Base-by-base conservation (phyloP, 2,797 vertebrate genomes). In the Taeniopygia guttata region DNA sequence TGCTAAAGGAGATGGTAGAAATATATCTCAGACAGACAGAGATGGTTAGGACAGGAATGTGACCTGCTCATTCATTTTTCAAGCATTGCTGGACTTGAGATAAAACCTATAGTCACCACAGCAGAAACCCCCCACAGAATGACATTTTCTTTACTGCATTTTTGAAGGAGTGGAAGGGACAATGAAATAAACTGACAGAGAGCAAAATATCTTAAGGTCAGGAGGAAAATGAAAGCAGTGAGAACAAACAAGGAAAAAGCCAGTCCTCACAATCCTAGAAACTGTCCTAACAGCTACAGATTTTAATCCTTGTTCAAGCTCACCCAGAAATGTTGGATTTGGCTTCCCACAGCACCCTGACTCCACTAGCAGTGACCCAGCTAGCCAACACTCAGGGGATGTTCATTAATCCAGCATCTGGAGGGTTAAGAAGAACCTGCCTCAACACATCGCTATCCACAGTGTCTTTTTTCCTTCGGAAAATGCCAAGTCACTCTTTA, bases 401-500 rank as follows among this genome's bases (percentile, higher is more conserved):
- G 70, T 55, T 91, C 52, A 9, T 58, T 60, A 76, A 88, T 67
- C n/a, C 10, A 16, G 94, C 36, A 91, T 23, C 20, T 5, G 4
- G 77, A 91, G 87, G 55, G 84, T 95, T 87, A 95, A 95, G 76
- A 63, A 82, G 59, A 91, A 90, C 82, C 91, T 86, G 67, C 60
- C 69, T 89, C 42, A 82, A 84, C 62, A 84, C 32, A 72, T 8
- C 30, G 51, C 69, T 89, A 87, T 62, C 90, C 72, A 42, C 40
- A 45, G 59, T 5, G n/a, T 67, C 83, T 69, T 89, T 75, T 68
- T 89, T 14, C 46, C 83, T 72, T 79, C 0, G 84, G 95, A 96
- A 94, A 95, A 95, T 91, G 91, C 89, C 88, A 95, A 96, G 93
- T 94, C 94, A 97, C 93, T 95, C 87, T 93, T 91, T 55, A 97